Base-by-base conservation (phyloP, 2,113 vertebrate species). In the Trochalopteron elliotii region DNA sequence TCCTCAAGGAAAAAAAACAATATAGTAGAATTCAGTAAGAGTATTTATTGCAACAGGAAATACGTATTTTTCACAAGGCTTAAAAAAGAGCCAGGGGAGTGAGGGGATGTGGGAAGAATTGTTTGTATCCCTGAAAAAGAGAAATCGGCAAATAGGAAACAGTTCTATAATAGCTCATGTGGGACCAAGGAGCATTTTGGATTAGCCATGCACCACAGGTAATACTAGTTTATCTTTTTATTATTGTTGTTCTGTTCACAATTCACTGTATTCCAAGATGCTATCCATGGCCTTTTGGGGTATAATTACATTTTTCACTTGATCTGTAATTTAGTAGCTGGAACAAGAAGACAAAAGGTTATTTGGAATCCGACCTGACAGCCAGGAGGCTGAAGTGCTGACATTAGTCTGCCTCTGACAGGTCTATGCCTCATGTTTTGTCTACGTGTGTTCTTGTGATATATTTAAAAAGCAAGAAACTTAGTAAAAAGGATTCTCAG, bases 251-350 rank as follows among this genome's bases (percentile, higher is more conserved):
- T 97, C 70, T 27, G 2, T 75, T 95, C 80, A 40, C 50, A 81
- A 72, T 79, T 83, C 44, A 75, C 31, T 74, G 42, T 91, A 78
- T 95, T 97, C 97, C 92, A 84, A 93, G 90, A 89, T 72, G 67
- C 92, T 93, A 7, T 77, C 82, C 69, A 4, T 96, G 93, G 94
- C 89, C 80, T 97, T 97, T 94, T 35, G 70, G 81, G 76, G n/a
- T 71, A 74, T 97, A 96, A 97, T 96, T 97, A 93, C 78, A 75
- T 90, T 95, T 96, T 97, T 91, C 64, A 53, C 85, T 95, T 57
- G 93, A 94, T 96, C 89, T 97, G 68, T 97, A 96, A 96, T 97
- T 97, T 97, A 92, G 93, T 95, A 91, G 71, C 83, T 83, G 81
- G 88, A 93, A 71, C 84, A 91, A 95, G 87, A 94, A 96, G 89